Evolutionary conservation across 2,113 vertebrate species (phyloP).

Genomic region (Marmota flaviventris): DNA sequence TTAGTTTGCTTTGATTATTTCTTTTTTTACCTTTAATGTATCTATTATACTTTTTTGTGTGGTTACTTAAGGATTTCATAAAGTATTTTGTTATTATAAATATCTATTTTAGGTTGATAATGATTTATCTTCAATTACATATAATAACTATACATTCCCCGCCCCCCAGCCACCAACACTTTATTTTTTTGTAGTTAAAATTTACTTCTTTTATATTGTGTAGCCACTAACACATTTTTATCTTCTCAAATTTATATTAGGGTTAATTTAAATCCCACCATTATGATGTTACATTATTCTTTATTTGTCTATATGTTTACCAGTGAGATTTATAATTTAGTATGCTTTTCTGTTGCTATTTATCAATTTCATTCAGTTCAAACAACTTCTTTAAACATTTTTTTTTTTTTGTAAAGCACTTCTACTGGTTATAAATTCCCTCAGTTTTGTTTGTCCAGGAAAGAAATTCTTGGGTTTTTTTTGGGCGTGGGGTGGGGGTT

Average conservation of each 20-base stretch:
- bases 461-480: neutral
- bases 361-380: neutral
- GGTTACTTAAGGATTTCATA: neutral
- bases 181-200: neutral
- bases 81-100: neutral
- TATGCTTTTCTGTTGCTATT: neutral
- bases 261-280: neutral
- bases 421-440: no score
- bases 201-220: neutral
- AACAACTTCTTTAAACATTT: neutral
- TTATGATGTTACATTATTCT: neutral
- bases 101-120: neutral
- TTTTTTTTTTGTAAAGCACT: neutral
- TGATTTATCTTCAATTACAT: neutral
- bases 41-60: neutral
- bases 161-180: no score
- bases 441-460: neutral
- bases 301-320: neutral
- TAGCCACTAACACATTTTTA: neutral
- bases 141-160: neutral
- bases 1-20: neutral
- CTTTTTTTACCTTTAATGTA: neutral
- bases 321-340: neutral
- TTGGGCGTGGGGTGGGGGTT: no score
- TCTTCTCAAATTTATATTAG: neutral